These are phyloP conservation scores for Lutraria lutraria DNA, from an alignment of 2,888 invertebrate genomes.

Conservation along the genomic window DNA sequence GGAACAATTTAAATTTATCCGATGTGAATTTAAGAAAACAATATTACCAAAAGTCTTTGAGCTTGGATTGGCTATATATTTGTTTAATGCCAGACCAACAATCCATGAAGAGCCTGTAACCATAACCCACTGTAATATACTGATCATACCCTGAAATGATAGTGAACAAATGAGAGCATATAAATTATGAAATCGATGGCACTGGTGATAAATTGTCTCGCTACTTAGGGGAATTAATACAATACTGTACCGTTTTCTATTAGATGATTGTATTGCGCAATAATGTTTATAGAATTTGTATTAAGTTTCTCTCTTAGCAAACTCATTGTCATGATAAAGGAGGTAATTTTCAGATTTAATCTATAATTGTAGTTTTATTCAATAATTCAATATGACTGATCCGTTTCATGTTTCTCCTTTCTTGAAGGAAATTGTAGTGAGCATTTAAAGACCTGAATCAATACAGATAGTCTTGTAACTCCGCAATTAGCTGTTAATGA, in stretches of 20 bases:
- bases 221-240: not conserved
- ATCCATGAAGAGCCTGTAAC: not conserved
- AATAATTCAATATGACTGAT: slow-evolving; percentile 16
- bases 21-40: no score
- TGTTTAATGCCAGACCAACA: not conserved
- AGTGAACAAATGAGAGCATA: not conserved
- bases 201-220: not conserved
- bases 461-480: not conserved
- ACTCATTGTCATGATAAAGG: not conserved
- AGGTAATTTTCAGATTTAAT: not conserved
- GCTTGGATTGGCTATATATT: no score
- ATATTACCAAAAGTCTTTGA: no score
- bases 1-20: no score
- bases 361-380: slow-evolving; percentile 25
- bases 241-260: not conserved
- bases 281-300: slow-evolving; percentile 1
- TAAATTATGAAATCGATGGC: not conserved
- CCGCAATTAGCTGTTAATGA: not conserved
- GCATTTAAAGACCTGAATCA: not conserved
- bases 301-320: not conserved
- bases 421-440: not conserved
- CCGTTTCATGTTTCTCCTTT: not conserved
- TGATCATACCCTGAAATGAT: not conserved
- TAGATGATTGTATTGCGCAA: not conserved
- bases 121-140: not conserved